A percentile compares a stretch with the other conserved stretches of the same genome.
phyloP scores from a whole-genome alignment of 2,888 invertebrate genomes.

The Seladonia tumulorum region DNA sequence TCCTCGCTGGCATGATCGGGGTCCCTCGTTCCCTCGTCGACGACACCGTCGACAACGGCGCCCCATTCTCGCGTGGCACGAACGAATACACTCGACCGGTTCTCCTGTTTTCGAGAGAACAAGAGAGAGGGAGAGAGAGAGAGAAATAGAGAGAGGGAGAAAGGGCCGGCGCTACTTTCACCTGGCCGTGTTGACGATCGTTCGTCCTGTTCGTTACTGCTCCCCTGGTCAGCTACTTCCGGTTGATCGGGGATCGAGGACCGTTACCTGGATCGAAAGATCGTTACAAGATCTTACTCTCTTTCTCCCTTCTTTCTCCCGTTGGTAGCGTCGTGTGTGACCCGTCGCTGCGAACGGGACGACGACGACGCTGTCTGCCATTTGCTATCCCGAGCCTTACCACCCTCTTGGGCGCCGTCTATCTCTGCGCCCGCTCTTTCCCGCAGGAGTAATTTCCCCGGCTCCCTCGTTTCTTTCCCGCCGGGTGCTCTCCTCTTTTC shows the following conservation, averaged over 20 bases:
- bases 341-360: constrained; percentile 27
- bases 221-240: constrained; percentile 53
- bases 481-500: constrained; percentile 41
- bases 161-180: constrained; percentile 1
- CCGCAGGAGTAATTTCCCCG: constrained; percentile 70
- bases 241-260: constrained; percentile 44
- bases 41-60: constrained; percentile 48
- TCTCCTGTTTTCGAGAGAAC: constrained; percentile 40
- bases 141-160: background rate
- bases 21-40: constrained; percentile 52
- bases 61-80: constrained; percentile 29
- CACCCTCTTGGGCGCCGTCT: constrained; percentile 78
- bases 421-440: constrained; percentile 72
- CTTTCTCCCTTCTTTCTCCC: background rate
- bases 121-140: constrained; percentile 1
- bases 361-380: constrained; percentile 68
- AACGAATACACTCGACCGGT: constrained; percentile 25
- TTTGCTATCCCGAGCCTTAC: constrained; percentile 73
- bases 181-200: constrained; percentile 4
- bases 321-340: constrained; percentile 37
- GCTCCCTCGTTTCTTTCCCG: constrained; percentile 46
- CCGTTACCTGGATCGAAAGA: background rate
- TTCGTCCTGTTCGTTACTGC: background rate
- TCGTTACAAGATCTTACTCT: background rate
- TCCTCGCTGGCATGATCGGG: constrained; percentile 58